A percentile compares a stretch with the other conserved stretches of the same genome.
These are phyloP conservation scores for Camptogramma bilineatum DNA, from an alignment of 2,888 invertebrate species.

Conservation along the genomic window DNA sequence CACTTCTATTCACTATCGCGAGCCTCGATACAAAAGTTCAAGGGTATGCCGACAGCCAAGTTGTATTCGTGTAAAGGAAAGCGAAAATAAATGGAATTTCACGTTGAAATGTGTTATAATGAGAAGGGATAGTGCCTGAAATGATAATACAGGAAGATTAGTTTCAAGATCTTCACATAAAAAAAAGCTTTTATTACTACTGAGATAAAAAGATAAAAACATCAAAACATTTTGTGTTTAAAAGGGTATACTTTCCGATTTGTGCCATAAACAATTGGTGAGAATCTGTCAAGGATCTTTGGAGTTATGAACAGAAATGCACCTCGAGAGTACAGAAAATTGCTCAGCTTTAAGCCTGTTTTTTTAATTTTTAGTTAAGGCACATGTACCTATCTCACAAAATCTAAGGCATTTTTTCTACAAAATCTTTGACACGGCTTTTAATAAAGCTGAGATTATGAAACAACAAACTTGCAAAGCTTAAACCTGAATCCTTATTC, in stretches of 20 bases:
- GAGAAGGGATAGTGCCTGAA: not conserved
- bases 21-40: slow-evolving; percentile 50
- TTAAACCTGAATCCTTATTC: not conserved
- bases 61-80: slow-evolving; percentile 32
- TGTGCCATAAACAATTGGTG: too few relatives aligned
- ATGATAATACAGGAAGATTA: not conserved
- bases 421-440: not conserved
- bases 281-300: too few relatives aligned
- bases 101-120: slow-evolving; percentile 4
- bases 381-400: too few relatives aligned
- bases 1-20: slow-evolving; percentile 43
- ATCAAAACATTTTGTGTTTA: too few relatives aligned
- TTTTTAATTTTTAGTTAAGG: too few relatives aligned
- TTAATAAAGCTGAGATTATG: not conserved
- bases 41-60: slow-evolving; percentile 41
- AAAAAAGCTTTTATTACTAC: too few relatives aligned
- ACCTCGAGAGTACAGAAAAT: too few relatives aligned
- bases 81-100: slow-evolving; percentile 21
- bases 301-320: too few relatives aligned
- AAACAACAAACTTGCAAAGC: not conserved
- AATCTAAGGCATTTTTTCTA: not conserved
- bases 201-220: too few relatives aligned
- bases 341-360: too few relatives aligned
- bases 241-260: too few relatives aligned
- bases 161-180: not conserved